Base-by-base conservation (phyloP, 2,888 invertebrate genomes). In the Leptopilina drosophilae region DNA sequence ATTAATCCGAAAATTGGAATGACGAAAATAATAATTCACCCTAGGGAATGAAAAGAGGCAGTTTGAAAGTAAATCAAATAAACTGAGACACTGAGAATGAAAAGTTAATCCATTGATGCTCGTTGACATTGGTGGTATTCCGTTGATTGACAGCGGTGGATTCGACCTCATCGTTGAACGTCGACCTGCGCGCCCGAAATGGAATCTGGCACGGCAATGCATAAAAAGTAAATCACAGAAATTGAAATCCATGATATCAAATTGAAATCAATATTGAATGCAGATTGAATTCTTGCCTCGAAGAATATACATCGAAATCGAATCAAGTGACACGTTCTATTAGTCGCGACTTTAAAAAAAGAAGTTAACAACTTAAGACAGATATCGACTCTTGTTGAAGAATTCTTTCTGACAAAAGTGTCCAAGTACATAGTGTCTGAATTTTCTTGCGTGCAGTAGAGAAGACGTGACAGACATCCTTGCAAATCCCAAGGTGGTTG, bases 191-290 rank as follows among this genome's bases (percentile, higher is more conserved):
- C 64, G 64, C 65, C 78, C 67, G 66, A 53, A 80, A 77, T 78
- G 62, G 73, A 76, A 56, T 77, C 69, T 56, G 42, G 53, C 53
- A 73, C 77, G 64, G 78, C 77, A 79, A 64, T 79, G 84, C 79
- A 83, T 88, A 89, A 89, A 89, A 85, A 90, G 89, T 90, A 90
- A 90, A 90, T 90, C 89, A 90, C 86, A 86, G 87, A 89, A 89
- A 89, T 88, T 87, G 89, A 87, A 89, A 89, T 87, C 83, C 84
- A 79, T 85, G 86, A 85, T 90, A 90, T 90, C 90, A 87, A 87
- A 90, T 89, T 89, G 90, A 83, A 90, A 90, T 90, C 89, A 89
- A 90, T 90, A 90, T 90, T 88, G 90, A 90, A 89, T 89, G 89
- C 87, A 90, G 89, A 90, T 90, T 88, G 90, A 90, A 89, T 89